Evolutionary conservation across 2,797 vertebrate genomes (phyloP), one percentile per base, ranked within the genome.

Genomic region (Mormyrops attenuatus): DNA sequence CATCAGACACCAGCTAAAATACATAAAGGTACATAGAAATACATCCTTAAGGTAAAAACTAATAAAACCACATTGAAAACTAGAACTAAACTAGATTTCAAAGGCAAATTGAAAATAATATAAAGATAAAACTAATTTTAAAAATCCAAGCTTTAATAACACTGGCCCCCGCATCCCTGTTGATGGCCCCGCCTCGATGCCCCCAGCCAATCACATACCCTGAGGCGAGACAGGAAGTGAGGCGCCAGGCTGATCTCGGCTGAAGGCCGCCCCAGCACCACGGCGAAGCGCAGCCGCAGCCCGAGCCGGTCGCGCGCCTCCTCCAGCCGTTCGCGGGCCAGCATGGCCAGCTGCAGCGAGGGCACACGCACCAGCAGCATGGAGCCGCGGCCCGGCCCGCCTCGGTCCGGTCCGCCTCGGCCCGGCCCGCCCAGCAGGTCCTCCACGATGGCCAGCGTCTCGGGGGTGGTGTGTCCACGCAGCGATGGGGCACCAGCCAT

Each of bases 301-400:
- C 99, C 99, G 91, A 99, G 93, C 91, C 97, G 98, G 95, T 99
- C 97, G 22, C 98, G 96, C 0, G 97, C 98, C 88, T 99, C 98
- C 93, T 99, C 98, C 2, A 99, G 91, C n/a, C 97, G 94, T 93
- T 99, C 99, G 22, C 97, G 97, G 38, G 98, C 98, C 92, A 99
- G 92, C 96, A 99, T 98, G 0, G 98, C 99, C 90, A 99, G 96
- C 96, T 99, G 99, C 90, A 99, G 95, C 0, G 99, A 99, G 0
- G 99, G 99, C 90, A 99, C 97, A 2, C 99, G 95, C 34, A 99
- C 97, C 90, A 99, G 94, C 0, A 99, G 96, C 99, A 99, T 99
- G 96, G 98, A 97, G 49, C 99, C 99, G 0, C 94, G 95, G 55
- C 98, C 98, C 1, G 94, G 93, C 85, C 96, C 96, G 89, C 96